Conservation (phyloP, 2,113 vertebrate genomes). For the Sinocyclocheilus anshuiensis region DNA sequence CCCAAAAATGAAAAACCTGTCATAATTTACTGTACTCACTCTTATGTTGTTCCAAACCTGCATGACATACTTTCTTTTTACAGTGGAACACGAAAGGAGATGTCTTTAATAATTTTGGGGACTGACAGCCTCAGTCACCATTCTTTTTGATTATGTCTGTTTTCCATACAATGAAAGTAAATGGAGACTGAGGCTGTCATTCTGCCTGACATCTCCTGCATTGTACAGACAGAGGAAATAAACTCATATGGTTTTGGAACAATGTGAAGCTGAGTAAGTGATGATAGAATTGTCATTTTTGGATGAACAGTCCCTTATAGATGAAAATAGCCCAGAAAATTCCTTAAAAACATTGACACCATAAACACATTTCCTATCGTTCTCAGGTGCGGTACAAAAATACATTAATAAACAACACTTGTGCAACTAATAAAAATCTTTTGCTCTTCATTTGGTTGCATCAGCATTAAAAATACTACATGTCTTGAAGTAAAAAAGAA, state of each 20-base stretch:
- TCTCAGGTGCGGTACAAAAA: not conserved
- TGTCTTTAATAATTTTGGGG: not conserved
- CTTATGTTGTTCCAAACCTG: not conserved
- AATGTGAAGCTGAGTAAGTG: not conserved
- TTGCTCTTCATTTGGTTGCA: not conserved
- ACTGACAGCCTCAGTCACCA: not conserved
- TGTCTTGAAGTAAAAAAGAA: not conserved
- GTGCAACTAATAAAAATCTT: not conserved
- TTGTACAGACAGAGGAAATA: too few relatives aligned
- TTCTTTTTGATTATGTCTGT: slow-evolving; percentile 12
- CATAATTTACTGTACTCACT: not conserved
- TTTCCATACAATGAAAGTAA: slow-evolving; percentile 20
- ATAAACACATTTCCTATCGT: not conserved
- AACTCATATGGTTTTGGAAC: slow-evolving; percentile 4
- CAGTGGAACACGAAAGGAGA: not conserved
- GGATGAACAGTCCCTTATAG: not conserved
- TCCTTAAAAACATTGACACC: not conserved
- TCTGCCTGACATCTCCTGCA: slow-evolving; percentile 8
- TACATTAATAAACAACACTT: not conserved
- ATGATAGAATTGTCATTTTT: not conserved
- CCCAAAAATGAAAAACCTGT: slow-evolving; percentile 7
- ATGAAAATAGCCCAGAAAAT: not conserved
- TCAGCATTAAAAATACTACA: not conserved
- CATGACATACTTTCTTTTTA: not conserved
- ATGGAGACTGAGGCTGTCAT: not conserved